A percentile compares a stretch with the other conserved stretches of the same genome.
These are phyloP conservation scores for Wiebesia pumilae DNA, from an alignment of 1,140 invertebrate genomes.

Conservation along the genomic window DNA sequence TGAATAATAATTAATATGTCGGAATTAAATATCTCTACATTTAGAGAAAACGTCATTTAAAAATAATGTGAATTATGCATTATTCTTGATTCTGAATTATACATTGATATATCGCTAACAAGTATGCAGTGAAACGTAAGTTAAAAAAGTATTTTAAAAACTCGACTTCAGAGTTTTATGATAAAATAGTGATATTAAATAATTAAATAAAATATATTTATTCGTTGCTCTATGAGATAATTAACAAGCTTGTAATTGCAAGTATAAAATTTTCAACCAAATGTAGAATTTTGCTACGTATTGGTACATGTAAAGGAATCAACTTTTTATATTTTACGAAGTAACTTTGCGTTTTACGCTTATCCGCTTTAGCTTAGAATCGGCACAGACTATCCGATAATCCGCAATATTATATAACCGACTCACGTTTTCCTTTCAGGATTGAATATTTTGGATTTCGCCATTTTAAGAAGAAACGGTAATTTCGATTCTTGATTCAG, in stretches of 20 bases:
- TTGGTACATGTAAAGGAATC: background rate
- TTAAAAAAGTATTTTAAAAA: no score
- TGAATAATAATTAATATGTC: background rate
- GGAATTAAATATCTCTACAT: background rate
- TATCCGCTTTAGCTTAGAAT: conserved; percentile 59
- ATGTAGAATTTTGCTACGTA: background rate
- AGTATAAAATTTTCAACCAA: background rate
- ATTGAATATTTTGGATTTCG: conserved; percentile 12
- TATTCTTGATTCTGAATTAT: no score
- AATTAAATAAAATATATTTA: no score
- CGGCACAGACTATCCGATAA: conserved; percentile 59
- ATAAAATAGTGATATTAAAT: no score
- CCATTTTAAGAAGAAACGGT: background rate
- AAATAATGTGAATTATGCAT: no score
- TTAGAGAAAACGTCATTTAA: no score
- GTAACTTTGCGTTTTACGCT: conserved; percentile 61
- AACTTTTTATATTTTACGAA: conserved; percentile 17
- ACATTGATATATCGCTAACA: no score
- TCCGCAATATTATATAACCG: conserved; percentile 39
- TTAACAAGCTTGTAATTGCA: background rate
- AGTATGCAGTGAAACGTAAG: no score
- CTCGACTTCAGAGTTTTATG: no score
- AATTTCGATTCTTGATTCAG: background rate
- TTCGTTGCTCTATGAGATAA: background rate
- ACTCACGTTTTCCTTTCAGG: background rate